Conservation (phyloP, 2,113 vertebrate genomes). For the Kryptolebias marmoratus region DNA sequence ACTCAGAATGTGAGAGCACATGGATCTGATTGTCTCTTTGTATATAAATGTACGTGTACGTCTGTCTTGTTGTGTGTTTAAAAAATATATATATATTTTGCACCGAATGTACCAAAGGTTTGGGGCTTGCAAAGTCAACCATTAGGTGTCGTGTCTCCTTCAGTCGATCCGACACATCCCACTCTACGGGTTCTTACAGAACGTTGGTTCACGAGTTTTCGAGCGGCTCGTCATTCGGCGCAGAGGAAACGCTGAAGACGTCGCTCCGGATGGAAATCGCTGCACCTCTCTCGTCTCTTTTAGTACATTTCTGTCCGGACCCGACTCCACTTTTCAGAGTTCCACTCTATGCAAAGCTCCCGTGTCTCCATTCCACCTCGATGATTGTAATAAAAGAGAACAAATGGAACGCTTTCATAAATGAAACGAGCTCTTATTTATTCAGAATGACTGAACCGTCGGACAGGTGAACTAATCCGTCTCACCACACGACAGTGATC, state of each 20-base stretch:
- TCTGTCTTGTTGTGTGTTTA: slow-evolving; percentile 73
- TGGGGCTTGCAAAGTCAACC: slow-evolving; percentile 74
- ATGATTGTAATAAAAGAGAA: slow-evolving; percentile 81
- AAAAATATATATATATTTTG: slow-evolving; percentile 78
- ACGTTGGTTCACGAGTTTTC: slow-evolving; percentile 24
- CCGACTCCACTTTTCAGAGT: slow-evolving; percentile 67
- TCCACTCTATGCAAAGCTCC: slow-evolving; percentile 81
- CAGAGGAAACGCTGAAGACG: neutral
- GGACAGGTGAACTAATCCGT: too few relatives aligned
- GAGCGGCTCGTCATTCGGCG: slow-evolving; percentile 27
- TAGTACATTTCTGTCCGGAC: slow-evolving; percentile 54
- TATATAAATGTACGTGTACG: slow-evolving; percentile 76
- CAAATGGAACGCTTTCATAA: slow-evolving; percentile 65
- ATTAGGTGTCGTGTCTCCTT: slow-evolving; percentile 61
- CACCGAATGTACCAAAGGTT: slow-evolving; percentile 81
- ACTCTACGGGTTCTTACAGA: slow-evolving; percentile 35
- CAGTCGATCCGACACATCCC: slow-evolving; percentile 52
- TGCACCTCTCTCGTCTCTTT: slow-evolving; percentile 41
- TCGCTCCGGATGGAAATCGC: slow-evolving; percentile 17
- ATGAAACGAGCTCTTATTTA: slow-evolving; percentile 37
- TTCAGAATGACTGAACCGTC: neutral
- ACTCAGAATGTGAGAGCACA: slow-evolving; percentile 63
- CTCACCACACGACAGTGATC: too few relatives aligned
- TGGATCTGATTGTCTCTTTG: slow-evolving; percentile 74
- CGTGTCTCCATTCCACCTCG: slow-evolving; percentile 75